Conservation (phyloP, 1,140 invertebrate species). For the Oreohelix idahoensis region DNA sequence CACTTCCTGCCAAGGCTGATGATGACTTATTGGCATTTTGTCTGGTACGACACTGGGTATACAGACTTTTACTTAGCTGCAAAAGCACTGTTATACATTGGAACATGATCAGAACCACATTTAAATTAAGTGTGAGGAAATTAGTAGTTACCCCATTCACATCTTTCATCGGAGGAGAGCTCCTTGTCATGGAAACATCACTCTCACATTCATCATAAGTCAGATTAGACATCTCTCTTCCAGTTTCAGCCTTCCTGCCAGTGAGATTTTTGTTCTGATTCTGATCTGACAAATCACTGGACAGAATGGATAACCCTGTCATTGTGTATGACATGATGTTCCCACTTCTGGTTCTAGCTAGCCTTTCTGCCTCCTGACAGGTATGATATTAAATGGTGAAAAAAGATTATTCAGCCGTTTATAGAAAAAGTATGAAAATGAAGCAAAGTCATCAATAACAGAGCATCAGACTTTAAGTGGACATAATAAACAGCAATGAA, state of each 20-base stretch:
- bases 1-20: too few species aligned
- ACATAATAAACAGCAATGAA: too few species aligned
- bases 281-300: neutral
- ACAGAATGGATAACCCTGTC: neutral
- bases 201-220: neutral
- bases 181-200: neutral
- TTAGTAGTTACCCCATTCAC: too few species aligned
- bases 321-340: neutral
- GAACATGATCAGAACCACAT: too few species aligned
- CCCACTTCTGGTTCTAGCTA: neutral
- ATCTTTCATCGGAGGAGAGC: neutral
- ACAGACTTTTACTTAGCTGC: too few species aligned
- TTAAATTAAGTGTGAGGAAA: too few species aligned
- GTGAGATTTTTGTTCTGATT: neutral
- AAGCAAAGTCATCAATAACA: too few species aligned
- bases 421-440: neutral
- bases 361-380: neutral
- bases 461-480: too few species aligned
- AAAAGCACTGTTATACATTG: too few species aligned
- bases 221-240: neutral
- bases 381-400: neutral
- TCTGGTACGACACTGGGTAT: too few species aligned
- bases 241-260: neutral
- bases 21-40: too few species aligned
- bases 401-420: neutral